Evolutionary conservation across 1,140 invertebrate species (phyloP), one percentile per base, ranked within the genome.

Genomic region (Bombus balteatus): DNA sequence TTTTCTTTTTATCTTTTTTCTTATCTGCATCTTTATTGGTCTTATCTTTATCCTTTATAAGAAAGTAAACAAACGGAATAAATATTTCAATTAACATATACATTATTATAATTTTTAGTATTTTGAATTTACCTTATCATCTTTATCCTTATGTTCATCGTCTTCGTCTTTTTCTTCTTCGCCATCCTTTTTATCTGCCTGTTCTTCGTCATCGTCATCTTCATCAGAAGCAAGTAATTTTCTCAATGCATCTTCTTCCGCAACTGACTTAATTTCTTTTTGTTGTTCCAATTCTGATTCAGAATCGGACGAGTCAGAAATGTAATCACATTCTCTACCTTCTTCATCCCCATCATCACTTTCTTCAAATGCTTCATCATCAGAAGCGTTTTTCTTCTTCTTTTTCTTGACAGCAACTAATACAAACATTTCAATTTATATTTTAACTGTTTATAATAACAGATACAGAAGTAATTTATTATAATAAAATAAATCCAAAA

Each of bases 311-410:
- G 97, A 98, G 92, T 98, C 97, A 4, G 97, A 98, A 90, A 98
- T 98, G 90, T 98, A 98, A 94, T 98, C 98, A 82, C 97, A 96
- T 96, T 99, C 98, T 86, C 98, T 95, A 2, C 98, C 98, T 96
- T 99, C 99, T 92, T 98, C 98, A 94, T 99, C 98, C 0, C 98
- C 98, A 94, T 99, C 98, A 95, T 99, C 98, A 92, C 98, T 99
- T 94, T 99, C 99, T 94, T 99, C 98, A 78, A 98, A 96, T 0
- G 98, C 98, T 92, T 99, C 98, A 90, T 98, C 97, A 91, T 99
- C 97, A 0, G 98, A 97, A 86, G 96, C 96, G 84, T 97, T 96
- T 81, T 97, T 96, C 80, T 97, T 97, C 91, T 97, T 98, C 73
- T 96, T 96, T 78, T 94, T 94, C n/a, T 78, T 8, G 1, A 83